Evolutionary conservation across 2,888 invertebrate genomes (phyloP).

Genomic region (Drosophila cyrtoloma): DNA sequence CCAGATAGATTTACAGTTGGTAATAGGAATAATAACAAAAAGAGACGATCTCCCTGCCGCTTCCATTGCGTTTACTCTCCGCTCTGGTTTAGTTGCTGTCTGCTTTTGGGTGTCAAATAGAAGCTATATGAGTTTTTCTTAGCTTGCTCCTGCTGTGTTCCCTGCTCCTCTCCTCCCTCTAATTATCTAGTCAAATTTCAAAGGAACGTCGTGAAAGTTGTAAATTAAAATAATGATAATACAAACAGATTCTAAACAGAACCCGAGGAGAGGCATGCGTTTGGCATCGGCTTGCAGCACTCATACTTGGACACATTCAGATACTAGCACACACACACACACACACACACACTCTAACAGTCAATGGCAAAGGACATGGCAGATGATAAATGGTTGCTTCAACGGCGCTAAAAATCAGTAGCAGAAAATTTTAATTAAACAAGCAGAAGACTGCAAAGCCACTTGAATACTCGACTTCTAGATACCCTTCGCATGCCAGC

Average conservation of each 20-base stretch:
- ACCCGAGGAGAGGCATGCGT: constrained; percentile 57
- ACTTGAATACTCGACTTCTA: background rate
- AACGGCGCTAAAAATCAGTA: constrained; percentile 70
- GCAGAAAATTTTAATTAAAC: constrained; percentile 68
- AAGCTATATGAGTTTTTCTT: constrained; percentile 11
- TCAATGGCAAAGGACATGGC: constrained; percentile 37
- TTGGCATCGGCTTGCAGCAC: constrained; percentile 65
- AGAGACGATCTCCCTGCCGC: background rate
- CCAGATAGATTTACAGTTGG: background rate
- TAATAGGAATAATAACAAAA: background rate
- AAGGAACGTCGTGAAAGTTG: constrained; percentile 59
- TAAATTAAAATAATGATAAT: constrained; percentile 70
- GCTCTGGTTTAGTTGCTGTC: background rate
- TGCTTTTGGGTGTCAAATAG: constrained; percentile 34
- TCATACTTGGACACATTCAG: constrained; percentile 4
- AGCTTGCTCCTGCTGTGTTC: constrained; percentile 24
- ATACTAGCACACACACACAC: background rate
- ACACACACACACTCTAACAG: constrained; percentile 3
- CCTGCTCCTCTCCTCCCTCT: background rate
- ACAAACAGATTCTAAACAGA: constrained; percentile 34
- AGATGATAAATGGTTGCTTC: constrained; percentile 68
- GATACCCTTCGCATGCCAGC: constrained; percentile 3
- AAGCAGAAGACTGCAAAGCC: constrained; percentile 6
- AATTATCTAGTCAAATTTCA: constrained; percentile 63
- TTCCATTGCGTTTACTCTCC: background rate